Percentiles rank a stretch among this genome's conserved stretches.
Evolutionary conservation across 2,113 vertebrate species (phyloP).

Genomic region (Dasyprocta punctata): DNA sequence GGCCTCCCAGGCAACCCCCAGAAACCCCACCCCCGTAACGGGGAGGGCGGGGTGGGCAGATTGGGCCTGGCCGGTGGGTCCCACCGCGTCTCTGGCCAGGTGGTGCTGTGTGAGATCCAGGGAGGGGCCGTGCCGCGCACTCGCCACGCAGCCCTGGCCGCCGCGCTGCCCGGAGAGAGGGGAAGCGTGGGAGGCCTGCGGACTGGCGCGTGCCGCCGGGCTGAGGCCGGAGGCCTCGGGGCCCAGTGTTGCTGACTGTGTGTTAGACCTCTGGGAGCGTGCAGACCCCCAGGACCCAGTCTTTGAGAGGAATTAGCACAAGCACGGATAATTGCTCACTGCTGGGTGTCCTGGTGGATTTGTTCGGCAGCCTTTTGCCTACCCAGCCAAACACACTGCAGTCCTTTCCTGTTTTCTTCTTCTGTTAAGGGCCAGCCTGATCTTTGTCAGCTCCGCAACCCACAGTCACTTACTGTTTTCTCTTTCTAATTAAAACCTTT

Average conservation of each 20-base stretch:
- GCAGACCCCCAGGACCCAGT: background rate
- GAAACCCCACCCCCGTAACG: no score
- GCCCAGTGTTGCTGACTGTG: background rate
- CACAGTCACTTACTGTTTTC: background rate
- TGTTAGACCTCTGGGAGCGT: no score
- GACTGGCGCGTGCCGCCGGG: no score
- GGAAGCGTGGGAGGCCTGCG: background rate
- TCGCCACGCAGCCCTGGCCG: no score
- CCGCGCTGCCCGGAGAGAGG: no score
- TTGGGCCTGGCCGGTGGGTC: no score
- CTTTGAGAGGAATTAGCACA: background rate
- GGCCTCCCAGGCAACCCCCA: no score
- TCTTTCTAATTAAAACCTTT: background rate
- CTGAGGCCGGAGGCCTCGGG: background rate
- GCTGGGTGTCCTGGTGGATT: no score
- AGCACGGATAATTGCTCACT: background rate
- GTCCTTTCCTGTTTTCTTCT: background rate
- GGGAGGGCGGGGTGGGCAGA: no score
- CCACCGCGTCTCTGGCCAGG: no score
- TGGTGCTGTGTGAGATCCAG: background rate
- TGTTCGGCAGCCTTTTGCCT: background rate
- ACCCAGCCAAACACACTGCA: no score
- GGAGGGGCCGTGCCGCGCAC: no score
- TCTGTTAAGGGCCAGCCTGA: background rate
- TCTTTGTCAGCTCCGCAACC: background rate